A percentile compares a stretch with the other conserved stretches of the same genome.
phyloP scores from a whole-genome alignment of 2,113 vertebrate genomes.

The Microcebus griseorufus region DNA sequence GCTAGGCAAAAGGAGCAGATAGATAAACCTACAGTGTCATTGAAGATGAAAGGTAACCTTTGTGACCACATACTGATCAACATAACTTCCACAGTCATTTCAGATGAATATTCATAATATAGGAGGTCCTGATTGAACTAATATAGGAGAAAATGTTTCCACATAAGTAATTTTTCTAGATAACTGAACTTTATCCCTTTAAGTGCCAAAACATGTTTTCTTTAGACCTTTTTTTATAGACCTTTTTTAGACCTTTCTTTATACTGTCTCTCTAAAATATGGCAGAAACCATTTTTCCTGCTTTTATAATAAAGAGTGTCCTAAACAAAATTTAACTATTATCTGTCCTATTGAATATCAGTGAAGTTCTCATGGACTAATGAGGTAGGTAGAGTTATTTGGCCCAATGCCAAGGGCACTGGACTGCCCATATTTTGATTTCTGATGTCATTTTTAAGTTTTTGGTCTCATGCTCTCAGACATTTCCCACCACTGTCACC shows the following conservation, averaged over 20 bases:
- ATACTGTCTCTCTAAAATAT: neutral
- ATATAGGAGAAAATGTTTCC: conserved; percentile 29
- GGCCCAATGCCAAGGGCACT: neutral
- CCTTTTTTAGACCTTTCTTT: neutral
- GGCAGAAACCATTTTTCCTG: neutral
- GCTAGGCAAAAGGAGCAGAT: neutral
- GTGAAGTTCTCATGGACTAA: neutral
- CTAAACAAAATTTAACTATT: neutral
- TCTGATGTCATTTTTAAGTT: neutral
- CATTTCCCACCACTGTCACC: neutral
- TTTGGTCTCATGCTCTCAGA: conserved; percentile 9
- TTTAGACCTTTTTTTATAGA: neutral
- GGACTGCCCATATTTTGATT: neutral
- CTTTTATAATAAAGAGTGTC: conserved; percentile 9
- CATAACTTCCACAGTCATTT: conserved; percentile 12
- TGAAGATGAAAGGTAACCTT: conserved; percentile 47
- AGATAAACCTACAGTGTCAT: neutral
- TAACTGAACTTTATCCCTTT: conserved; percentile 4
- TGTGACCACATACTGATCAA: neutral
- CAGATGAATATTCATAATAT: conserved; percentile 42
- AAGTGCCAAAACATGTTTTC: neutral
- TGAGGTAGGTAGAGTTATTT: neutral
- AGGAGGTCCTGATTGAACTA: neutral
- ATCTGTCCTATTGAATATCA: neutral
- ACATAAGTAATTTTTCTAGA: neutral